Conservation (phyloP, 2,113 vertebrate species). For the Otus sunia region DNA sequence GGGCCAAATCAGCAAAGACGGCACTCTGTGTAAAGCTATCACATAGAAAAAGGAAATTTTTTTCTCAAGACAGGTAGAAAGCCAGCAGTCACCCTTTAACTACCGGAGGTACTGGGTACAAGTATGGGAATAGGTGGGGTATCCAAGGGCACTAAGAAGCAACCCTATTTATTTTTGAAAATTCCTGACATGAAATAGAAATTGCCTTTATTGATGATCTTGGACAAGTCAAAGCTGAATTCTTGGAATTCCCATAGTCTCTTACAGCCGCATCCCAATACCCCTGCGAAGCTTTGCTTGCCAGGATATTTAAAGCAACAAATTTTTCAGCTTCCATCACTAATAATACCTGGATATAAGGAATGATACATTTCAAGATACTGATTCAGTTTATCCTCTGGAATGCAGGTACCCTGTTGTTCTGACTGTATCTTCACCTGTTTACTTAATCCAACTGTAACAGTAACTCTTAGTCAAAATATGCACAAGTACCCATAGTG, state of each 20-base stretch:
- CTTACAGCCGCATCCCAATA: neutral
- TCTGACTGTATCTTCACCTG: neutral
- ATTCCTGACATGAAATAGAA: neutral
- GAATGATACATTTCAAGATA: neutral
- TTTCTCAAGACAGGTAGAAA: neutral
- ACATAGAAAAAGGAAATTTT: neutral
- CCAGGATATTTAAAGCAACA: neutral
- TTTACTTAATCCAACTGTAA: neutral
- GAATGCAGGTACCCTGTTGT: neutral
- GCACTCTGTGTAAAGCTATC: neutral
- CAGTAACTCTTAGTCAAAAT: neutral
- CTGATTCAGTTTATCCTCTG: neutral
- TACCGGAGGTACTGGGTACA: neutral
- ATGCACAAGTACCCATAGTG: neutral
- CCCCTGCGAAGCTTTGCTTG: neutral
- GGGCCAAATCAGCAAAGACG: neutral
- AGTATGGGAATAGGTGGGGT: neutral
- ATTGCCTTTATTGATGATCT: neutral
- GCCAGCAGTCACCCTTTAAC: neutral
- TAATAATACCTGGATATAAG: neutral
- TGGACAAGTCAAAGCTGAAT: neutral
- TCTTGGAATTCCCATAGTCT: neutral
- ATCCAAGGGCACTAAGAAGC: neutral
- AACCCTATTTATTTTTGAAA: neutral
- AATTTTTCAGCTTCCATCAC: neutral